Base-by-base conservation (phyloP, 2,888 invertebrate species). In the Noctua fimbriata region DNA sequence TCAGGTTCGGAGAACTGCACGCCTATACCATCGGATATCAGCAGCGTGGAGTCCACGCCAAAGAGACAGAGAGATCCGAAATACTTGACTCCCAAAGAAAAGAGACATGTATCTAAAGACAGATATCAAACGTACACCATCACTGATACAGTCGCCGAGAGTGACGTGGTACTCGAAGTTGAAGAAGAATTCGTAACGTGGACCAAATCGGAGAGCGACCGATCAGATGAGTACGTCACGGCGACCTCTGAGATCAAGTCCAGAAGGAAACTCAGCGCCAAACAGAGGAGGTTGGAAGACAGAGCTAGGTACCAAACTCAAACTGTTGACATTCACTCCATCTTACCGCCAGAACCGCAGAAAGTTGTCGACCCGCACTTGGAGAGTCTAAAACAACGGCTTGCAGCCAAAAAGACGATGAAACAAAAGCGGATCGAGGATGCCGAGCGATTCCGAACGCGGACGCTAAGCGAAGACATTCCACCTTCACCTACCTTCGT, bases 91-190 rank as follows among this genome's bases (percentile, higher is more conserved):
- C 98, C 98, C 0, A 98, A 98, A 93, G 98, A 98, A 92, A 98
- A 98, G 90, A 96, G 98, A 65, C 97, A 97, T 87, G 93, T 98
- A 60, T 97, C 98, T 3, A 98, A 98, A 92, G 98, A 99, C 89
- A 97, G 99, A 82, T 98, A 98, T 92, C 98, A 98, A 92, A 99
- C 98, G 0, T 99, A 98, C 92, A 98, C 98, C 0, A 98, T 98
- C 65, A 98, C 97, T 0, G 98, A 98, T 77, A 93, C 92, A 6
- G 93, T 92, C 2, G 89, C 94, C 0, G 95, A 95, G 69, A 91
- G 84, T 67, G 95, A 95, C 16, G 89, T 93, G 2, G 92, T 92
- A 14, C 78, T 94, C 7, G 94, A 95, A 86, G 92, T 93, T 5
- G 94, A 94, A 72, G 96, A 96, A 21, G 95, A 95, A 73, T 96